phyloP scores from a whole-genome alignment of 2,797 vertebrate genomes.

The Smutsia temminckii region DNA sequence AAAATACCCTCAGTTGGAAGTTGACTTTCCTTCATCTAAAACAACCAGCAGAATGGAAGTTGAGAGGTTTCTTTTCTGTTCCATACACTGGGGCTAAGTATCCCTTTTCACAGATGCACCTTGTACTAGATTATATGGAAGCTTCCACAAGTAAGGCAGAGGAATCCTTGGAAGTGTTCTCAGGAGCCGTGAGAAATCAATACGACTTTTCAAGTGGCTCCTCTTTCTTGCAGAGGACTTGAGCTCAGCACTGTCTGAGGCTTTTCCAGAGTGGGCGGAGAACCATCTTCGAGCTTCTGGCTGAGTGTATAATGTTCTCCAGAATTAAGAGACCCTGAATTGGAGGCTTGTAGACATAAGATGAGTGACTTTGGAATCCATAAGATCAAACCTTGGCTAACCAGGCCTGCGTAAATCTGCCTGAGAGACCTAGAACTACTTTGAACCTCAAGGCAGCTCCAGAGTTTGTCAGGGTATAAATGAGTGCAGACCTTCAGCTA shows the following conservation, averaged over 20 bases:
- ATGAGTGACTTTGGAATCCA: background rate
- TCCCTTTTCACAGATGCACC: background rate
- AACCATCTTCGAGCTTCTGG: background rate
- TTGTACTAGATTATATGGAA: background rate
- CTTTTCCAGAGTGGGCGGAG: background rate
- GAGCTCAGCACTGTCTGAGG: background rate
- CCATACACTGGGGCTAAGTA: background rate
- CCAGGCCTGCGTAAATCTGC: background rate
- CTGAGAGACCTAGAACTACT: background rate
- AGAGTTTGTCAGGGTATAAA: background rate
- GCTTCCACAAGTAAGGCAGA: background rate
- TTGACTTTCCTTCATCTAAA: background rate
- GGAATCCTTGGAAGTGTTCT: background rate
- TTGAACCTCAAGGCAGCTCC: background rate
- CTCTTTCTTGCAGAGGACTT: background rate
- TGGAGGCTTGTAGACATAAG: background rate
- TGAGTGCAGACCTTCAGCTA: background rate
- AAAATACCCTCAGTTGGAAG: background rate
- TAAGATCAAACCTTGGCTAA: constrained; percentile 16
- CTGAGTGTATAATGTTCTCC: background rate
- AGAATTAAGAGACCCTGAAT: background rate
- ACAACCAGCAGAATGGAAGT: background rate
- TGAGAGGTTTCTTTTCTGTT: background rate
- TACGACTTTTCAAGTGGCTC: background rate
- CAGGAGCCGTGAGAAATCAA: background rate